Percentiles rank a stretch among this genome's conserved stretches.
Conservation (phyloP, 92 coral and sea anemone genomes). For the Pocillopora grandis region DNA sequence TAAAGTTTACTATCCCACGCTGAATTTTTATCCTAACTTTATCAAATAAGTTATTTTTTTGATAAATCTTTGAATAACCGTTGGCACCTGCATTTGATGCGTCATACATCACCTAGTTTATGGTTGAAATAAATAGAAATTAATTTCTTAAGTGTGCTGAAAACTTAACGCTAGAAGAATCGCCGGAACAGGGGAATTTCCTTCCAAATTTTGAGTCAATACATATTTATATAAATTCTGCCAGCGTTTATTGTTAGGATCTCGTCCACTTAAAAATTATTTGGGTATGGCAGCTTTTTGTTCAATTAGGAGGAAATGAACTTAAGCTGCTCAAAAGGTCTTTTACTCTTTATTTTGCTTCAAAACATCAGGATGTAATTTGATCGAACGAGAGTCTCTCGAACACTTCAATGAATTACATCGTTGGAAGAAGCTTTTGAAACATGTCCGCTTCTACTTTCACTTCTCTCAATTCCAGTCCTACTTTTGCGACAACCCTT, state of each 20-base stretch:
- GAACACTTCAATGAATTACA: neutral
- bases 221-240: no score
- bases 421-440: neutral
- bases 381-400: neutral
- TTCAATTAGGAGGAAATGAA: constrained; percentile 12
- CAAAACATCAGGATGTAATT: neutral
- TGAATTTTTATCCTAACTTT: no score
- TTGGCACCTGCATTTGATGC: no score
- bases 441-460: neutral
- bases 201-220: no score
- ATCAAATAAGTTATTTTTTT: no score
- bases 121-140: no score
- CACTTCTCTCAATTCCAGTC: neutral
- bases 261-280: neutral
- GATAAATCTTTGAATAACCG: no score
- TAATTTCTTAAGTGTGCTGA: no score
- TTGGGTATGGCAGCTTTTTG: neutral
- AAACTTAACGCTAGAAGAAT: no score
- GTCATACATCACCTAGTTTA: no score
- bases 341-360: neutral
- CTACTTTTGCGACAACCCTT: neutral
- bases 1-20: no score
- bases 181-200: no score
- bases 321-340: neutral
- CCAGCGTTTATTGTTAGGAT: neutral